Conservation (phyloP, 2,797 vertebrate genomes). For the Allobates femoralis region DNA sequence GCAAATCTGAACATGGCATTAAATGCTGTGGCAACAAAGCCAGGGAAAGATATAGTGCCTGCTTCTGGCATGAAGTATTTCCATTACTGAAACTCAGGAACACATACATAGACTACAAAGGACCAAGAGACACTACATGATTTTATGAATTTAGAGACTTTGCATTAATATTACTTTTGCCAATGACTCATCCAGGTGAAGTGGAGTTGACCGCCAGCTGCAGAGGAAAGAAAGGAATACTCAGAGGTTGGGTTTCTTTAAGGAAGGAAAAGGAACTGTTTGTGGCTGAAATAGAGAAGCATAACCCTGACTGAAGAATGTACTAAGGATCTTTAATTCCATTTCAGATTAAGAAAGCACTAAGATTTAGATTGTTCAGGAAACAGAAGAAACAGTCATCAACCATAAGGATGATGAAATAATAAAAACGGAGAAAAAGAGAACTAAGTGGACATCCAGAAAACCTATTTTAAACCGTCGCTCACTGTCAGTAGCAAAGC, state of each 20-base stretch:
- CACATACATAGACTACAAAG: not conserved
- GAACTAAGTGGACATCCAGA: constrained; percentile 43
- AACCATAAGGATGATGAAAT: constrained; percentile 23
- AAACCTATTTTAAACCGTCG: constrained; percentile 16
- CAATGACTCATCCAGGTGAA: constrained; percentile 57
- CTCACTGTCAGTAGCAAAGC: constrained; percentile 24
- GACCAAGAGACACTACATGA: constrained; percentile 2
- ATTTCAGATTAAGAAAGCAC: constrained; percentile 53
- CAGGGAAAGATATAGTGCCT: not conserved
- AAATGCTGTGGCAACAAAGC: not conserved
- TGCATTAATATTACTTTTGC: constrained; percentile 7
- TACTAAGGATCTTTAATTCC: constrained; percentile 54
- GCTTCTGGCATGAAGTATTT: not conserved
- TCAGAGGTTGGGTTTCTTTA: constrained; percentile 54
- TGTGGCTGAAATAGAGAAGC: constrained; percentile 63
- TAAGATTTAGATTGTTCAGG: constrained; percentile 58
- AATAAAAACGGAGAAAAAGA: constrained; percentile 19
- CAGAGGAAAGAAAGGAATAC: constrained; percentile 49
- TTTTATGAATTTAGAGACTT: not conserved
- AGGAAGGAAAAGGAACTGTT: constrained; percentile 60
- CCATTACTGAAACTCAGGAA: constrained; percentile 10
- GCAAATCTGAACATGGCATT: not conserved
- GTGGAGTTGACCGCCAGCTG: constrained; percentile 30
- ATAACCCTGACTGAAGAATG: constrained; percentile 58
- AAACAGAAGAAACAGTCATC: constrained; percentile 64